Percentiles rank a stretch among this genome's conserved stretches.
Evolutionary conservation across 2,113 vertebrate species (phyloP).

Genomic region (Clarias magur): DNA sequence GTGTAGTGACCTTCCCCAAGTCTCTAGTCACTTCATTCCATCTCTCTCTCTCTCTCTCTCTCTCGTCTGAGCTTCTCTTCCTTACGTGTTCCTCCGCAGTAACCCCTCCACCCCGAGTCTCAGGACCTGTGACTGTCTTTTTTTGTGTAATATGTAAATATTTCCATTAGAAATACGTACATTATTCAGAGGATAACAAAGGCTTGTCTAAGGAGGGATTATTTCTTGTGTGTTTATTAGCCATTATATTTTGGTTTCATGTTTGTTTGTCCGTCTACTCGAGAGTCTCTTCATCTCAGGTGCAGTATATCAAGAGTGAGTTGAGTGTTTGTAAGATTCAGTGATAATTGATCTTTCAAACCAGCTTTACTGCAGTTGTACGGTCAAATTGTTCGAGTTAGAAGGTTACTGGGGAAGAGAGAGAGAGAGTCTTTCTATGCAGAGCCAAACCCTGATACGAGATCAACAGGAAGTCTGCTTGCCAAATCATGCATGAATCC

Average conservation of each 20-base stretch:
- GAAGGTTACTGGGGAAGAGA: not conserved
- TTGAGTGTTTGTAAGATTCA: not conserved
- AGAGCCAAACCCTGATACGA: not conserved
- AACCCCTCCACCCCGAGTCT: not conserved
- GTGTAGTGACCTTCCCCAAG: slow-evolving; percentile 26
- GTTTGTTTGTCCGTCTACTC: not conserved
- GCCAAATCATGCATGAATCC: slow-evolving; percentile 20
- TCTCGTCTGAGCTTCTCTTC: not conserved
- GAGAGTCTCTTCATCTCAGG: not conserved
- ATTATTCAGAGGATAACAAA: not conserved
- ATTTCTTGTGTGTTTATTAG: not conserved
- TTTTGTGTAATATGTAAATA: not conserved
- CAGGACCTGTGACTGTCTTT: not conserved
- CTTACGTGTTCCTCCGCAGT: not conserved
- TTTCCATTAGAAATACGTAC: not conserved
- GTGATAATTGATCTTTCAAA: not conserved
- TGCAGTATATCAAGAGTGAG: not conserved
- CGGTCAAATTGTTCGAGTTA: not conserved
- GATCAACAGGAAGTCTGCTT: slow-evolving; percentile 34
- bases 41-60: slow-evolving; percentile 25
- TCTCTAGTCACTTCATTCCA: not conserved
- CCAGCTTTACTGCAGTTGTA: not conserved
- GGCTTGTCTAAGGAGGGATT: not conserved
- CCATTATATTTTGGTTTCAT: not conserved
- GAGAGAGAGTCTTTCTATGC: not conserved